Conservation (phyloP, 2,113 vertebrate species). For the Oenanthe melanoleuca region DNA sequence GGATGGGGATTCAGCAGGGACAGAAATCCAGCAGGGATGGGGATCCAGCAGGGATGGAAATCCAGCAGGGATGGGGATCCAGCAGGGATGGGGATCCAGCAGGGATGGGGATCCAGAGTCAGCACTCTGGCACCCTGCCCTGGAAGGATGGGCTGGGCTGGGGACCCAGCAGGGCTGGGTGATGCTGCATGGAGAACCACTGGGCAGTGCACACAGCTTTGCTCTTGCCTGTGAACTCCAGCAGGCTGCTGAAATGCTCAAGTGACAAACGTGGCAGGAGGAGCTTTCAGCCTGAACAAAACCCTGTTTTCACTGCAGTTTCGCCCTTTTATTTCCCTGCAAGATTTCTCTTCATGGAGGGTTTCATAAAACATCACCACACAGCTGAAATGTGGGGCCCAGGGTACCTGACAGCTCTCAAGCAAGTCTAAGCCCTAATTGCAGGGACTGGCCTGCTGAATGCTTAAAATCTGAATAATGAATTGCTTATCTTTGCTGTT, state of each 20-base stretch:
- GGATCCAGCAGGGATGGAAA: no score
- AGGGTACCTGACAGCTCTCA: constrained; percentile 1
- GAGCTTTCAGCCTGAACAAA: constrained; percentile 2
- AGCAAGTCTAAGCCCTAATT: neutral
- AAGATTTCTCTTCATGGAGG: neutral
- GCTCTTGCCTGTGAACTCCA: neutral
- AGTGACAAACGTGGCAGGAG: neutral
- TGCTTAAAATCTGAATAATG: constrained; percentile 74
- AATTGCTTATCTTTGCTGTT: constrained; percentile 71
- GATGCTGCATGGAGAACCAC: neutral
- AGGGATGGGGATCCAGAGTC: neutral
- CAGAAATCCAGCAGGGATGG: no score
- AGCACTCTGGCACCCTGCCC: no score
- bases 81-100: neutral
- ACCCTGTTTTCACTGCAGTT: neutral
- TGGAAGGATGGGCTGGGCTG: no score
- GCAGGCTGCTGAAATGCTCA: neutral
- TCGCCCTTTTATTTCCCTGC: neutral
- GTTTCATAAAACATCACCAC: neutral
- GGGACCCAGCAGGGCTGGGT: neutral
- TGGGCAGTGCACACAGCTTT: neutral
- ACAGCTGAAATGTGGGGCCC: constrained; percentile 12
- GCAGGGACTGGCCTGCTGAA: constrained; percentile 20
- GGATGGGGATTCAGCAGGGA: no score
- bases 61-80: no score